Percentiles rank a stretch among this genome's conserved stretches.
phyloP scores from a whole-genome alignment of 2,797 vertebrate genomes.

The Sebastes flavidus region DNA sequence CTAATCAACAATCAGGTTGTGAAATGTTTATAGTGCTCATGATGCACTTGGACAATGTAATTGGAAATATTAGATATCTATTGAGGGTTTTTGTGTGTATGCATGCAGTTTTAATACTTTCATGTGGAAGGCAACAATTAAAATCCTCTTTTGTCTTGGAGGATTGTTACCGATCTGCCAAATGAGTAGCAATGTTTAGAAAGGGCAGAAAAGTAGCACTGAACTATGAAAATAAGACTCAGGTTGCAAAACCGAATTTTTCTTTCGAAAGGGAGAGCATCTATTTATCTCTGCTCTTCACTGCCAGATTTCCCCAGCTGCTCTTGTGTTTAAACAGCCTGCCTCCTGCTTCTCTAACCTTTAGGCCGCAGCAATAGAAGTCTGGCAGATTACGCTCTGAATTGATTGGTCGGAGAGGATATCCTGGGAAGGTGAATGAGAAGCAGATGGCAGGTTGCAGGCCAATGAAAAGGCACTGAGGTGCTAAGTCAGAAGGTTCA shows the following conservation, averaged over 20 bases:
- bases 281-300: conserved; percentile 22
- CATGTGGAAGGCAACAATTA: too few relatives aligned
- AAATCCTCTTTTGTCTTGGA: background rate
- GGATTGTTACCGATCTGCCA: background rate
- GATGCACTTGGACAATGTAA: background rate
- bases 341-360: conserved; percentile 58
- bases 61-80: background rate
- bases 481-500: conserved; percentile 65
- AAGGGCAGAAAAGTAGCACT: background rate
- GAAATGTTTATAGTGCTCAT: too few relatives aligned
- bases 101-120: background rate
- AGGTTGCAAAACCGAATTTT: background rate
- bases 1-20: too few relatives aligned
- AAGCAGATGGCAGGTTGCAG: conserved; percentile 68
- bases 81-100: background rate
- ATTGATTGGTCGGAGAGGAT: conserved; percentile 67
- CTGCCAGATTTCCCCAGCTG: conserved; percentile 55
- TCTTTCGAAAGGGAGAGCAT: background rate
- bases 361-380: conserved; percentile 36
- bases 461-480: conserved; percentile 51
- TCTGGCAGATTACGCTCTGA: conserved; percentile 58
- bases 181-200: background rate
- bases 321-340: conserved; percentile 34
- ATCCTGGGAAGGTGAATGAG: conserved; percentile 69
- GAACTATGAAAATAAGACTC: background rate